Base-by-base conservation (phyloP, 2,888 invertebrate species). In the Mythimna albipuncta region DNA sequence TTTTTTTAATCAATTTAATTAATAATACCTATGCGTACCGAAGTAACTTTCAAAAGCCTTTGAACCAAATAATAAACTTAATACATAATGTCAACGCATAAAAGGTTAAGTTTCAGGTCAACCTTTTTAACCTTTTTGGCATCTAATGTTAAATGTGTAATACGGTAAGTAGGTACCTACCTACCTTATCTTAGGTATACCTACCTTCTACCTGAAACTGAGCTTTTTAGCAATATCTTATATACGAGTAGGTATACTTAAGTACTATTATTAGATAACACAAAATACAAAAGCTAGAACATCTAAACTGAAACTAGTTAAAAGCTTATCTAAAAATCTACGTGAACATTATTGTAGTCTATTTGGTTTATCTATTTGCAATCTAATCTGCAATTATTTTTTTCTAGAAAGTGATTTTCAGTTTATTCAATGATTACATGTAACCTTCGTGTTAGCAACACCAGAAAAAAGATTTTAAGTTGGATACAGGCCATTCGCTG, bases 121-220 rank as follows among this genome's bases (percentile, higher is more conserved):
- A 74, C 67, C 73, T n/a, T 72, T 16, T 35, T 52, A 44, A 72
- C 72, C 65, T 73, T 74, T 67, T 54, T 38, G 59, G 11, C 47
- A 11, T 67, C n/a, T 61, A 61, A 61, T 38, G 67, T 47, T 73
- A 47, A 26, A 65, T 59, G 13, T 54, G 21, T 47, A 16, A 64
- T n/a, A 26, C 26, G 6, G 10, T 47, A 16, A 64, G 21, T 47
- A 16, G 55, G 21, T 21, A 52, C 41, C 35, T 38, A 38, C 38
- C 38, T 59, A 50, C 19, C 50, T 38, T 62, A 67, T 21, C 61
- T 50, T 16, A 26, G 41, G 19, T 55, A 32, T 16, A 32, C 55
- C 6, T 16, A 32, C 55, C 6, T 55, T 13, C 55, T 32, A 57
- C 26, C 55, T 32, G 7, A 32, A 52, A n/a, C 50, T n/a, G 2